Evolutionary conservation across 1,140 invertebrate genomes (phyloP).

Genomic region (Thaumetopoea pityocampa): DNA sequence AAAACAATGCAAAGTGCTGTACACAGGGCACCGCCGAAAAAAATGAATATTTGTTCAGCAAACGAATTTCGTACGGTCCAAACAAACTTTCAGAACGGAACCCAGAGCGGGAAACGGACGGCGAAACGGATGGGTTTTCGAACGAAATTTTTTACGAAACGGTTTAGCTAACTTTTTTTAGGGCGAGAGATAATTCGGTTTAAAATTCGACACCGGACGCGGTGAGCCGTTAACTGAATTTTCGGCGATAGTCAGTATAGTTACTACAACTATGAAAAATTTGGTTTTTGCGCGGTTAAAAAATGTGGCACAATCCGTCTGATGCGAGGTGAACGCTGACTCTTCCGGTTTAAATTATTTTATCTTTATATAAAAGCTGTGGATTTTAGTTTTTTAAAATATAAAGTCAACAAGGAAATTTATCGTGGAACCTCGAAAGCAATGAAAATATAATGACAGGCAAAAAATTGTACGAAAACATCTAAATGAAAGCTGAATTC

Average conservation of each 20-base stretch:
- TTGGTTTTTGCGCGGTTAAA: conserved; percentile 8
- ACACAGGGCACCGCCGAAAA: conserved; percentile 21
- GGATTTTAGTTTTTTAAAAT: too few relatives aligned
- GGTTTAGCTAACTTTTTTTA: conserved; percentile 13
- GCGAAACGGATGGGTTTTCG: conserved; percentile 17
- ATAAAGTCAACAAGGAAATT: too few relatives aligned
- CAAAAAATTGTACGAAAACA: too few relatives aligned
- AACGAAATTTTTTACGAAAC: conserved; percentile 17
- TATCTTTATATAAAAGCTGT: too few relatives aligned
- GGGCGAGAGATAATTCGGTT: conserved; percentile 13
- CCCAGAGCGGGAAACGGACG: conserved; percentile 28
- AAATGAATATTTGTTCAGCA: conserved; percentile 31
- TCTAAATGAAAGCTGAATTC: too few relatives aligned
- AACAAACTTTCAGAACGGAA: conserved; percentile 37
- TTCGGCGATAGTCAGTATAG: too few relatives aligned
- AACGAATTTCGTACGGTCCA: conserved; percentile 28
- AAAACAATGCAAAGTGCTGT: conserved; percentile 27
- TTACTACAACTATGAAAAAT: conserved; percentile 7
- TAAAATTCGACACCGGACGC: conserved; percentile 10
- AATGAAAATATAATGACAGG: too few relatives aligned
- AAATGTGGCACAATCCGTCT: too few relatives aligned
- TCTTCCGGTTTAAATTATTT: too few relatives aligned
- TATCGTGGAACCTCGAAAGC: too few relatives aligned
- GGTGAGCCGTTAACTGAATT: too few relatives aligned
- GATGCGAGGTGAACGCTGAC: too few relatives aligned